phyloP scores from a whole-genome alignment of 1,140 invertebrate genomes.

The Drosophila lacertosa region DNA sequence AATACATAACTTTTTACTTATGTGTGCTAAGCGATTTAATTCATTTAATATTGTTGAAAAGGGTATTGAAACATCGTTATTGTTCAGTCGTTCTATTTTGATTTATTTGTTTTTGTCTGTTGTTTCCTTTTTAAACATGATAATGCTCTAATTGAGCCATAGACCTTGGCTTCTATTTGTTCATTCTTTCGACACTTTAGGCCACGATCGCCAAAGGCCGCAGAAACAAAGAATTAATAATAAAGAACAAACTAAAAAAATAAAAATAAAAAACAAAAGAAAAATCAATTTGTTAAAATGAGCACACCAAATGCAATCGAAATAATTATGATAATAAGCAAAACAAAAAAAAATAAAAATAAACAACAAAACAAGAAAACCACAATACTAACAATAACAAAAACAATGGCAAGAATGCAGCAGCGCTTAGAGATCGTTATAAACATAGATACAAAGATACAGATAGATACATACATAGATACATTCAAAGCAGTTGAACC shows the following conservation, averaged over 20 bases:
- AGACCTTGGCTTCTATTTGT: slow-evolving; percentile 35
- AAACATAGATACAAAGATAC: neutral
- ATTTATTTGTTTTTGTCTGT: neutral
- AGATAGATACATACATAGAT: slow-evolving; percentile 8
- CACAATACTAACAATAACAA: slow-evolving; percentile 1
- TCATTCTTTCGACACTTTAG: slow-evolving; percentile 26
- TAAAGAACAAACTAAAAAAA: slow-evolving; percentile 3
- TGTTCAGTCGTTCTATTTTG: neutral
- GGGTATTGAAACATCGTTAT: slow-evolving; percentile 3
- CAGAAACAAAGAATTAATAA: slow-evolving; percentile 18
- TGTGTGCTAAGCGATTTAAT: neutral
- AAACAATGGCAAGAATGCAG: slow-evolving; percentile 6
- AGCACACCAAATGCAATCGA: slow-evolving; percentile 49
- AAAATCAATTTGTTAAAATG: slow-evolving; percentile 46
- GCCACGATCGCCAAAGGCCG: slow-evolving; percentile 23
- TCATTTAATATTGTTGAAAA: neutral
- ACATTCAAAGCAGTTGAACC: slow-evolving; percentile 9
- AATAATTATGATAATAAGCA: slow-evolving; percentile 48
- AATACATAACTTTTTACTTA: neutral
- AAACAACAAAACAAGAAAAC: slow-evolving; percentile 1
- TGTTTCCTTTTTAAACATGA: slow-evolving; percentile 17
- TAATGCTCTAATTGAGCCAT: slow-evolving; percentile 47
- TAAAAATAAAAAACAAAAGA: slow-evolving; percentile 7
- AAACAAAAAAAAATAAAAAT: neutral
- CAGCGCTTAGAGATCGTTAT: neutral